Evolutionary conservation across 2,113 vertebrate genomes (phyloP).

Genomic region (Carassius carassius): DNA sequence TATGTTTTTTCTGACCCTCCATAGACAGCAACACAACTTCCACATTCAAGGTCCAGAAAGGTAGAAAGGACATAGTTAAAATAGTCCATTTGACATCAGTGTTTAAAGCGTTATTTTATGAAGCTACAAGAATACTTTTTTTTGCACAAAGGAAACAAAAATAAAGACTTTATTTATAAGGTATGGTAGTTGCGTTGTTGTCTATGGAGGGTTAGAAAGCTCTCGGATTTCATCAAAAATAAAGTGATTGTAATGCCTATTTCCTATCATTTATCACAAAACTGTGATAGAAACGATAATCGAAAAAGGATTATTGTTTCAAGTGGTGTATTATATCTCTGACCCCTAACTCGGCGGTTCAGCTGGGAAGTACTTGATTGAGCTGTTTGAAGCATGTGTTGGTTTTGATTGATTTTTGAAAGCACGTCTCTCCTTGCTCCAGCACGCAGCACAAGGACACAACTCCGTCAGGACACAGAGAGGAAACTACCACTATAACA

Average conservation of each 20-base stretch:
- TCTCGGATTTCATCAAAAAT: too few species aligned
- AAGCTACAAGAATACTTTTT: too few species aligned
- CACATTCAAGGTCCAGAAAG: too few species aligned
- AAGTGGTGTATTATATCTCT: background rate
- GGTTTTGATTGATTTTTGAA: slow-evolving; percentile 41
- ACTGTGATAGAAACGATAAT: background rate
- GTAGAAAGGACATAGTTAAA: too few species aligned
- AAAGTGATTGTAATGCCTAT: background rate
- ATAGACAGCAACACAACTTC: too few species aligned
- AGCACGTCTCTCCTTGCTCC: slow-evolving; percentile 2
- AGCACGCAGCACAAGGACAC: slow-evolving; percentile 22
- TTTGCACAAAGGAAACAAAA: too few species aligned
- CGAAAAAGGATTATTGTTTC: background rate
- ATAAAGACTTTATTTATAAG: too few species aligned
- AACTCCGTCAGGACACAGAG: slow-evolving; percentile 41
- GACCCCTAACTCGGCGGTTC: background rate
- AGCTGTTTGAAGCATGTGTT: slow-evolving; percentile 32
- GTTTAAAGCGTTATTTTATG: too few species aligned
- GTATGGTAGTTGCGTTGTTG: too few species aligned
- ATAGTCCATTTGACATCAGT: too few species aligned
- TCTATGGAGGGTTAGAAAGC: too few species aligned
- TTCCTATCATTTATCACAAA: background rate
- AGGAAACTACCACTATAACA: slow-evolving; percentile 30
- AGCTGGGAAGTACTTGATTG: slow-evolving; percentile 19
- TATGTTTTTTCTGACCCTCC: too few species aligned